Evolutionary conservation across 2,888 invertebrate species (phyloP).

Genomic region (Tanytarsus gracilentus): DNA sequence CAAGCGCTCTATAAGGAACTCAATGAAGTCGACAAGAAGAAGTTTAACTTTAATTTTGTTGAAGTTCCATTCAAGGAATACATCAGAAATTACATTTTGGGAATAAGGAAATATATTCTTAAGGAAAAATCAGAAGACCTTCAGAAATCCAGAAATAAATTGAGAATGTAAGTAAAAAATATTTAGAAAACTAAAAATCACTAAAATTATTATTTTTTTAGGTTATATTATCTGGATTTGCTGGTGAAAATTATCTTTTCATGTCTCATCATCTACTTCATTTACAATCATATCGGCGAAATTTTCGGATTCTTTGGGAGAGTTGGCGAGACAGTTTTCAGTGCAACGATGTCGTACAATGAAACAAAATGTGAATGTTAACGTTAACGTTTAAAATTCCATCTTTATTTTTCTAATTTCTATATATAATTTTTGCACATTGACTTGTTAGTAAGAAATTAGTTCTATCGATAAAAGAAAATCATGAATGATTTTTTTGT

Average conservation of each 20-base stretch:
- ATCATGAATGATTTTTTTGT: too few species aligned
- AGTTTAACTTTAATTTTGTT: conserved; percentile 49
- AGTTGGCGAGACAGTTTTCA: neutral
- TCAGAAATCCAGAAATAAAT: conserved; percentile 57
- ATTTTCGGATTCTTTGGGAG: neutral
- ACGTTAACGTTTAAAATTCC: too few species aligned
- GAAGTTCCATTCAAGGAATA: conserved; percentile 54
- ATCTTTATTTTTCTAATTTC: too few species aligned
- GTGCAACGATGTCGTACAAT: neutral
- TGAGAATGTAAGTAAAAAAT: conserved; percentile 48
- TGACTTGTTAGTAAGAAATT: too few species aligned
- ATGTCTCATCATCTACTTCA: conserved; percentile 36
- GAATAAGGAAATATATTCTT: conserved; percentile 72
- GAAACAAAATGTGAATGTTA: too few species aligned
- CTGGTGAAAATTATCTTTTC: conserved; percentile 36
- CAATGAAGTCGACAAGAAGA: conserved; percentile 48
- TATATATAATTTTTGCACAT: too few species aligned
- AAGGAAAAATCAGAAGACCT: conserved; percentile 72
- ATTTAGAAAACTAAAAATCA: conserved; percentile 31
- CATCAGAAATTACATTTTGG: conserved; percentile 63
- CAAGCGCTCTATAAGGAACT: conserved; percentile 47
- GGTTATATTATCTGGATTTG: conserved; percentile 48
- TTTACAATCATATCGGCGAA: conserved; percentile 35
- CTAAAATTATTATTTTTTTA: conserved; percentile 35
- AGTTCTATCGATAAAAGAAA: too few species aligned